A percentile compares a stretch with the other conserved stretches of the same genome.
Conservation (phyloP, 2,113 vertebrate genomes). For the Campylomormyrus tamandua region DNA sequence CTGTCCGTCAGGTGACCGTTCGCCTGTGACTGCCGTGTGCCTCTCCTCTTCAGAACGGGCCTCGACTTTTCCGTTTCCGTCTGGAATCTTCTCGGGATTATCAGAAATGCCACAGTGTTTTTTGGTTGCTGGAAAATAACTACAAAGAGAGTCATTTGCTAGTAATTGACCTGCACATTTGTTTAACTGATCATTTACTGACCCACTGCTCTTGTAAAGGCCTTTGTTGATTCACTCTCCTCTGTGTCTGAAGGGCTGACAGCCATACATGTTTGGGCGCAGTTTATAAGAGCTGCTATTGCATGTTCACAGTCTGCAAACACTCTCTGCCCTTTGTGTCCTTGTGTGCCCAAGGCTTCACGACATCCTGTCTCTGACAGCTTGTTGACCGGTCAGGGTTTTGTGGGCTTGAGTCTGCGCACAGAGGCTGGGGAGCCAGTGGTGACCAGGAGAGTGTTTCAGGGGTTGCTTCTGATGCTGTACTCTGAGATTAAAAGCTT, state of each 20-base stretch:
- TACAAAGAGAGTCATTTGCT: neutral
- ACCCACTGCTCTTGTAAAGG: neutral
- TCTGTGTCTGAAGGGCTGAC: neutral
- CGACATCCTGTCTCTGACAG: conserved; percentile 11
- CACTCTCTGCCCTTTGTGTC: neutral
- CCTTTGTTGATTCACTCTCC: neutral
- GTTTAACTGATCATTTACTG: neutral
- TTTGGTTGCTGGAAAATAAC: neutral
- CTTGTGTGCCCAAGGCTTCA: neutral
- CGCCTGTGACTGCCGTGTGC: conserved; percentile 25
- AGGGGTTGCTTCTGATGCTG: neutral
- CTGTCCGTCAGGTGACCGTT: conserved; percentile 35
- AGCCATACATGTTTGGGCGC: neutral
- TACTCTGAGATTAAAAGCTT: neutral
- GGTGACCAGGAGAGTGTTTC: neutral
- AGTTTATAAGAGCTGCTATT: neutral
- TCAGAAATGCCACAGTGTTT: neutral
- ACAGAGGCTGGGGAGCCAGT: neutral
- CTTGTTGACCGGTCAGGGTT: conserved; percentile 22
- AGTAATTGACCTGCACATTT: neutral
- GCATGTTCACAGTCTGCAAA: neutral
- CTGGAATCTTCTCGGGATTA: neutral
- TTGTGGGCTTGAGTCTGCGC: neutral
- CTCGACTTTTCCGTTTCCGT: neutral
- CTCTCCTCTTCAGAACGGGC: conserved; percentile 4